Conservation (phyloP, 2,113 vertebrate genomes). For the Odontophorus gujanensis region DNA sequence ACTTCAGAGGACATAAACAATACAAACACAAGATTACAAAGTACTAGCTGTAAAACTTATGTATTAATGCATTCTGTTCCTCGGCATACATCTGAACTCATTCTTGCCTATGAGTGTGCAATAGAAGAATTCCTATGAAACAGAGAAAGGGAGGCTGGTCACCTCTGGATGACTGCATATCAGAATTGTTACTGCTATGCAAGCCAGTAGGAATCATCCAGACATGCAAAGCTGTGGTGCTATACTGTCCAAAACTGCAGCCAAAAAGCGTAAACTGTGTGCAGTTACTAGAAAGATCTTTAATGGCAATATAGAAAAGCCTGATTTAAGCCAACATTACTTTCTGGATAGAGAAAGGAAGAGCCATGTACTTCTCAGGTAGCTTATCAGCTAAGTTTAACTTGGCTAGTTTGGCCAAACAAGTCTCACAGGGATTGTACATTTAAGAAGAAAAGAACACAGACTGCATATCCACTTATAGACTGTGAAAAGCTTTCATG, state of each 20-base stretch:
- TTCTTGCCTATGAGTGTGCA: not conserved
- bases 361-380: not conserved
- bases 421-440: not conserved
- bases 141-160: not conserved
- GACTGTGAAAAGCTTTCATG: not conserved
- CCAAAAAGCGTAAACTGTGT: fast-evolving
- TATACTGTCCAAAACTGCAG: not conserved
- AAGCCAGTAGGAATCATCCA: fast-evolving
- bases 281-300: not conserved
- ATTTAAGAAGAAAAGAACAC: not conserved
- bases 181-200: not conserved
- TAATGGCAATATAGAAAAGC: not conserved
- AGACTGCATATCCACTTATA: not conserved
- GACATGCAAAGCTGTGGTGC: not conserved
- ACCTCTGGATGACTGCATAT: not conserved
- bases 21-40: not conserved
- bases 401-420: not conserved
- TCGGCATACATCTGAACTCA: not conserved
- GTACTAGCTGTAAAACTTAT: not conserved
- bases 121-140: not conserved
- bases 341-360: not conserved
- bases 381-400: not conserved
- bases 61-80: not conserved
- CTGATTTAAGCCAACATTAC: not conserved
- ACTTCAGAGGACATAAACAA: not conserved